These are phyloP conservation scores for Micrasema longulum DNA, from an alignment of 1,140 invertebrate species.

Conservation along the genomic window DNA sequence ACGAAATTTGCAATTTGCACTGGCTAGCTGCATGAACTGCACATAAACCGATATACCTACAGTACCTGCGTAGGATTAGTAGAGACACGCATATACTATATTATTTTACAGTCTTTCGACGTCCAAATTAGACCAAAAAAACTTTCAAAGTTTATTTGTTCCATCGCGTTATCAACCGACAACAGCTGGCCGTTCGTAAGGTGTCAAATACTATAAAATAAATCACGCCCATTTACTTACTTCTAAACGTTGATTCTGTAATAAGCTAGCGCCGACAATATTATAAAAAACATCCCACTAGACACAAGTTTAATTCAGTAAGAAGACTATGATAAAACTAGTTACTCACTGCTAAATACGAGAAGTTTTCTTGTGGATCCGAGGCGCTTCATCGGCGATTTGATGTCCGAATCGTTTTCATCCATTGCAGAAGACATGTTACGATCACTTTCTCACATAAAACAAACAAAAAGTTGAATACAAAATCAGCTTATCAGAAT, in stretches of 20 bases:
- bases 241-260: background rate
- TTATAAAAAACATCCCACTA: too few relatives aligned
- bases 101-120: conserved; percentile 1
- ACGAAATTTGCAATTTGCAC: background rate
- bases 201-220: too few relatives aligned
- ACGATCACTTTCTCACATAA: conserved; percentile 42
- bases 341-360: conserved; percentile 84
- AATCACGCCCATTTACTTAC: background rate
- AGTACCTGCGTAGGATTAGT: too few relatives aligned
- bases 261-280: background rate
- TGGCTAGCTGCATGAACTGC: background rate
- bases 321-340: background rate
- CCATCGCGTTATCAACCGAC: background rate
- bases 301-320: background rate
- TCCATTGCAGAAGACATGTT: conserved; percentile 64
- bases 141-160: background rate
- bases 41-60: background rate
- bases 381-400: conserved; percentile 81
- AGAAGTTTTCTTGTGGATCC: conserved; percentile 83
- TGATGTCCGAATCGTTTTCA: conserved; percentile 77
- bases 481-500: conserved; percentile 24
- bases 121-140: background rate
- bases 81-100: too few relatives aligned
- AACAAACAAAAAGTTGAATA: conserved; percentile 35
- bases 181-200: too few relatives aligned